Percentiles rank a stretch among this genome's conserved stretches.
These are phyloP conservation scores for Sebastes hubbsi DNA, from an alignment of 2,797 vertebrate genomes.

Conservation along the genomic window DNA sequence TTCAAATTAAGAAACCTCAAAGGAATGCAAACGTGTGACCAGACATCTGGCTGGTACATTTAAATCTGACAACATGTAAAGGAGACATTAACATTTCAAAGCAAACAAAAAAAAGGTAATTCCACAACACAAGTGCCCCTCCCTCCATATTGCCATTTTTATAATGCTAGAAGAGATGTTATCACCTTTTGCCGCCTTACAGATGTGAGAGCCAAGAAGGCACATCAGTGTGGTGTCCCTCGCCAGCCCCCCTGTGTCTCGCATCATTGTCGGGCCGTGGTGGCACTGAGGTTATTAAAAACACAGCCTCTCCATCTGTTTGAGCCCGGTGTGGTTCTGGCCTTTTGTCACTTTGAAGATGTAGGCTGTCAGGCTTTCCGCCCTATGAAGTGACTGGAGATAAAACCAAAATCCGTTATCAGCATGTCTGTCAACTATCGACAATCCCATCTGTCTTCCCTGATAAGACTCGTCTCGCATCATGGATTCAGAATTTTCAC, in stretches of 20 bases:
- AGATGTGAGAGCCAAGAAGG: constrained; percentile 55
- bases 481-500: constrained; percentile 60
- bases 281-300: constrained; percentile 75
- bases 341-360: constrained; percentile 83
- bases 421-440: constrained; percentile 84
- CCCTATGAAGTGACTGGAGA: constrained; percentile 78
- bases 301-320: constrained; percentile 71
- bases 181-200: constrained; percentile 51
- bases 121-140: constrained; percentile 16
- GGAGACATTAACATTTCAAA: constrained; percentile 56
- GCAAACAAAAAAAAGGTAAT: constrained; percentile 45
- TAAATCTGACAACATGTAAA: constrained; percentile 40
- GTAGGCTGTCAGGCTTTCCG: constrained; percentile 72
- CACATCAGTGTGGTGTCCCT: constrained; percentile 31
- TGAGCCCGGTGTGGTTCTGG: constrained; percentile 67
- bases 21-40: constrained; percentile 26
- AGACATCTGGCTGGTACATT: constrained; percentile 30
- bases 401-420: constrained; percentile 83
- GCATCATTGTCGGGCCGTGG: constrained; percentile 44
- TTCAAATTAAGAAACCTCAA: constrained; percentile 42
- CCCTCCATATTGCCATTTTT: constrained; percentile 43
- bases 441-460: constrained; percentile 83
- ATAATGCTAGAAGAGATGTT: constrained; percentile 40
- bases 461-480: constrained; percentile 76
- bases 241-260: constrained; percentile 38